Evolutionary conservation across 2,113 vertebrate species (phyloP), one percentile per base, ranked within the genome.

Genomic region (Menura novaehollandiae): DNA sequence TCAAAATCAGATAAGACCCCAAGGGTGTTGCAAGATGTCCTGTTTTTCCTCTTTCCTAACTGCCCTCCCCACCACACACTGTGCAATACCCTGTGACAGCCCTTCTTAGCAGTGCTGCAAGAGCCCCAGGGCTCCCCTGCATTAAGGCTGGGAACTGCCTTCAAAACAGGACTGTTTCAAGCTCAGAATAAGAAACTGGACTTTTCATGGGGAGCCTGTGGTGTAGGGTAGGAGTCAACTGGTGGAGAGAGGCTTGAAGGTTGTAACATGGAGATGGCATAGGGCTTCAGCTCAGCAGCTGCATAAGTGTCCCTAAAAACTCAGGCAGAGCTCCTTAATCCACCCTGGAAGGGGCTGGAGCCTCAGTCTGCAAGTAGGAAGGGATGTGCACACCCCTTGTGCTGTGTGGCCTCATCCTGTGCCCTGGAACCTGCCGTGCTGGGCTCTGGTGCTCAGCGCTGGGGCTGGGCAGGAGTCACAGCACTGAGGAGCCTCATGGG

Each of bases 41-140:
- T 82, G 46, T 41, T 80, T 94, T 96, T 94, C 67, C 75, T 95
- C 88, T 94, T 95, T 91, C 67, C 28, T 92, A 78, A 37, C 35
- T 46, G 18, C 26, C 18, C 8, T 86, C 37, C 75, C 14, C 72
- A 79, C 78, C 8, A 0, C 68, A 78, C 73, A 28, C 47, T 13
- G 0, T 59, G 82, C 52, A 74, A 75, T 30, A 24, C 35, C 3
- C 56, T 41, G 37, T 30, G 52, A 85, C 1, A 41, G 32, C 49
- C 41, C 56, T 82, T 83, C n/a, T 41, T 59, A 67, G 33, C 33
- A 21, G 21, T 27, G 49, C 58, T 68, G 82, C 78, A 85, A 85
- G 53, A 82, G 44, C 49, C 32, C 21, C 52, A 7, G 4, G 41
- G 13, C 23, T 43, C 26, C 20, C n/a, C n/a, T 58, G 41, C 1